Evolutionary conservation across 2,888 invertebrate genomes (phyloP), one percentile per base, ranked within the genome.

Genomic region (Panzeria rudis): DNA sequence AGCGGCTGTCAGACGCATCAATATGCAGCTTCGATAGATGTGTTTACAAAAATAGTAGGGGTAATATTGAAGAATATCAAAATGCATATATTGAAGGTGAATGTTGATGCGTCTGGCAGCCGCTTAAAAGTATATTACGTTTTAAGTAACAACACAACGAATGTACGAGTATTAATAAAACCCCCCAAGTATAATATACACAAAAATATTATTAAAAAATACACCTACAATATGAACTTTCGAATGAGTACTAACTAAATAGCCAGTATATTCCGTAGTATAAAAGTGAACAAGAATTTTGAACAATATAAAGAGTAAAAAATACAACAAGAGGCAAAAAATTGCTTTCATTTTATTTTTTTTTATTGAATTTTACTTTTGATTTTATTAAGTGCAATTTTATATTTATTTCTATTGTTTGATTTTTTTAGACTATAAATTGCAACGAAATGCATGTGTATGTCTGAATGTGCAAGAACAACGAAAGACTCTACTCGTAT

Each of bases 331-430:
- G 29, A 75, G 62, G 50, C 38, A 50, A 62, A 75, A 62, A 35
- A 50, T 38, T 52, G n/a, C 50, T 52, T 75, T 52, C 13, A 41
- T 41, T 35, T 38, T 23, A 38, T 69, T 52, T 69, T 35, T 69
- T 52, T 69, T 35, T 52, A 69, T 69, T 47, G 47, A 72, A 72
- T 59, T 61, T 72, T 59, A 72, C 54, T 62, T 75, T 76, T 66
- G 41, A 68, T 66, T 66, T 61, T 73, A 52, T 75, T 62, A 64
- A 64, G 52, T 64, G 75, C 38, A 54, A 44, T 64, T 75, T 64
- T 44, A 41, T 64, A 59, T 35, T 50, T 59, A n/a, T 69, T 69
- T 61, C 52, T 52, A 72, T 64, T 79, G 71, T 79, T 79, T 56
- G 62, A 32, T 41, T 32, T 32, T 15, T 29, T 25, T 56, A 15